Percentiles rank a stretch among this genome's conserved stretches.
Conservation (phyloP, 2,797 vertebrate genomes). For the Paedocypris micromegethes region DNA sequence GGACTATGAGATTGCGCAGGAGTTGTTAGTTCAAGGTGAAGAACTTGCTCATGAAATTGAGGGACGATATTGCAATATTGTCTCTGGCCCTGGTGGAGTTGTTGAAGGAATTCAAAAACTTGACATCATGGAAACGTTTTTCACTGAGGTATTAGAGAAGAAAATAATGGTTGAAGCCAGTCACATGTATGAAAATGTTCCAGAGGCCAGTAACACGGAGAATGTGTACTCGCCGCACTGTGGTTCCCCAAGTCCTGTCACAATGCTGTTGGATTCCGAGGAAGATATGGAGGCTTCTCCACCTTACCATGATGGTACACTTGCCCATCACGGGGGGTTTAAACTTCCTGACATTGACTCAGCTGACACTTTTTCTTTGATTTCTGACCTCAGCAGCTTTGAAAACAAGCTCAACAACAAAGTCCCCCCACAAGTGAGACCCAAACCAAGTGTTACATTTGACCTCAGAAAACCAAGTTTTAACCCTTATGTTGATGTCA, state of each 20-base stretch:
- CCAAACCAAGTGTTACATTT: conserved; percentile 85
- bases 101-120: conserved; percentile 64
- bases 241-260: conserved; percentile 76
- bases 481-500: conserved; percentile 79
- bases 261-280: conserved; percentile 86
- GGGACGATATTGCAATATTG: conserved; percentile 66
- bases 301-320: conserved; percentile 76
- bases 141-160: conserved; percentile 77
- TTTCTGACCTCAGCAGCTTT: conserved; percentile 78
- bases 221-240: conserved; percentile 76
- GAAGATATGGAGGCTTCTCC: conserved; percentile 84
- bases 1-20: conserved; percentile 70
- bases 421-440: conserved; percentile 80
- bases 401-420: conserved; percentile 92
- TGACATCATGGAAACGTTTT: conserved; percentile 72
- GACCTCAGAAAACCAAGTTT: conserved; percentile 81
- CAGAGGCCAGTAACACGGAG: conserved; percentile 75
- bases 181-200: conserved; percentile 77
- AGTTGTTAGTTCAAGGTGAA: conserved; percentile 75
- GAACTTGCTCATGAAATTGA: conserved; percentile 83
- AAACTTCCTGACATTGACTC: conserved; percentile 85
- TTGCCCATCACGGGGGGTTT: conserved; percentile 78
- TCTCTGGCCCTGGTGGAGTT: conserved; percentile 58
- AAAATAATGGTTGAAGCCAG: conserved; percentile 76
- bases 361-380: conserved; percentile 77